These are phyloP conservation scores for Mystacornis crossleyi DNA, from an alignment of 2,113 vertebrate genomes.

Conservation along the genomic window DNA sequence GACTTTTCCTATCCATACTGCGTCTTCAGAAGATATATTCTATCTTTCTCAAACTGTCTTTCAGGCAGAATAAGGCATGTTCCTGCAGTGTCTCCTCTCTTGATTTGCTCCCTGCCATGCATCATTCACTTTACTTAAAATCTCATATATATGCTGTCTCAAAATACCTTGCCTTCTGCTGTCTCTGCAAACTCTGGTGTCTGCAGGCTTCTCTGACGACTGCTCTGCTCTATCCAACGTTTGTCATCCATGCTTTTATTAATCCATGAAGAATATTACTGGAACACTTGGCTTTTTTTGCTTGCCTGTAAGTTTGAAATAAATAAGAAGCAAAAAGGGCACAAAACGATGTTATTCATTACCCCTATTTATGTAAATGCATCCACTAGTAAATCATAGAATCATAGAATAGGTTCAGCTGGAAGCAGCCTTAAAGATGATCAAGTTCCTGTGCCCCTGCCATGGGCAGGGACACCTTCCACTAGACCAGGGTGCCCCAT, in stretches of 20 bases:
- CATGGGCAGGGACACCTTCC: not conserved
- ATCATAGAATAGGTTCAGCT: not conserved
- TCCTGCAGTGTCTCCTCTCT: not conserved
- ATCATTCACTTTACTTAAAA: not conserved
- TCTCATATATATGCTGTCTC: not conserved
- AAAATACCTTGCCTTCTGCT: not conserved
- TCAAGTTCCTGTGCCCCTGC: not conserved
- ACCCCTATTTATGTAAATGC: not conserved
- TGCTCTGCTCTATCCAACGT: not conserved
- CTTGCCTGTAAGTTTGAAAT: not conserved
- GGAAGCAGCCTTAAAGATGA: not conserved
- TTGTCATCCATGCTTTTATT: not conserved
- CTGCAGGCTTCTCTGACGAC: not conserved
- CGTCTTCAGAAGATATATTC: not conserved
- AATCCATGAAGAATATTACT: not conserved
- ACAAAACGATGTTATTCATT: not conserved
- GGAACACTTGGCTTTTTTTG: not conserved
- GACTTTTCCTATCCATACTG: not conserved
- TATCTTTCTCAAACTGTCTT: not conserved
- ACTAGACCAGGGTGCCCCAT: not conserved
- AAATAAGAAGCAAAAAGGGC: not conserved
- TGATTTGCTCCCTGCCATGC: not conserved
- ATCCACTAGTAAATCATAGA: not conserved
- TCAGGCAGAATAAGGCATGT: not conserved
- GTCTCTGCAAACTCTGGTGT: not conserved